These are phyloP conservation scores for Mesopsocus fuscifrons DNA, from an alignment of 2,888 invertebrate genomes.

Conservation along the genomic window DNA sequence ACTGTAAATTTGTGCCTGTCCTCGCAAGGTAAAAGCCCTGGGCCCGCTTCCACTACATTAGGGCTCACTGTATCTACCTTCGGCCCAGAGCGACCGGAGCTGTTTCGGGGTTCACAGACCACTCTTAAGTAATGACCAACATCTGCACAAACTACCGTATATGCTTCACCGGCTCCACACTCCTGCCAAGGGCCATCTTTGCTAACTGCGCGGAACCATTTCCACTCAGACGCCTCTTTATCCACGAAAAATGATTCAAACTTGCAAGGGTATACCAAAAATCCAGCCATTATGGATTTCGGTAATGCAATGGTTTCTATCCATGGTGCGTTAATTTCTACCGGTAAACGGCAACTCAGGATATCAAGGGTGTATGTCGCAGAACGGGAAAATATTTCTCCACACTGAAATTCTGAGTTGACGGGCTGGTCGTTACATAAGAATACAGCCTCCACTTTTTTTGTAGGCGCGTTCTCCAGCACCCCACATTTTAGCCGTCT, in stretches of 20 bases:
- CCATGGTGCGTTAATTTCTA: neutral
- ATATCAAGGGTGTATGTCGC: neutral
- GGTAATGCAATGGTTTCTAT: neutral
- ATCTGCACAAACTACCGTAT: neutral
- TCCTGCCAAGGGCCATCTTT: neutral
- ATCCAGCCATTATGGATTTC: neutral
- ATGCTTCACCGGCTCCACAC: neutral
- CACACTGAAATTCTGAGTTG: neutral
- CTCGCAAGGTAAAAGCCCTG: neutral
- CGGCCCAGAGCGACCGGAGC: neutral
- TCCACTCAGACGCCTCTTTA: neutral
- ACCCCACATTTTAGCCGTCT: too few relatives aligned
- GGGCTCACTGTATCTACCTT: neutral
- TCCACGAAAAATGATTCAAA: neutral
- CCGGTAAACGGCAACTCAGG: neutral
- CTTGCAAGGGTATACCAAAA: neutral
- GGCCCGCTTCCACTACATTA: neutral
- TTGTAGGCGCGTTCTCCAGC: too few relatives aligned
- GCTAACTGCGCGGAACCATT: neutral
- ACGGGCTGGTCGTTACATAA: neutral
- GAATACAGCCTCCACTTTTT: neutral
- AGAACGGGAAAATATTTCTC: neutral
- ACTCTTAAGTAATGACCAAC: neutral
- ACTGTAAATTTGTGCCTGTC: conserved; percentile 42
- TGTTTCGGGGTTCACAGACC: neutral